A percentile compares a stretch with the other conserved stretches of the same genome.
Evolutionary conservation across 2,113 vertebrate species (phyloP).

Genomic region (Anolis carolinensis): DNA sequence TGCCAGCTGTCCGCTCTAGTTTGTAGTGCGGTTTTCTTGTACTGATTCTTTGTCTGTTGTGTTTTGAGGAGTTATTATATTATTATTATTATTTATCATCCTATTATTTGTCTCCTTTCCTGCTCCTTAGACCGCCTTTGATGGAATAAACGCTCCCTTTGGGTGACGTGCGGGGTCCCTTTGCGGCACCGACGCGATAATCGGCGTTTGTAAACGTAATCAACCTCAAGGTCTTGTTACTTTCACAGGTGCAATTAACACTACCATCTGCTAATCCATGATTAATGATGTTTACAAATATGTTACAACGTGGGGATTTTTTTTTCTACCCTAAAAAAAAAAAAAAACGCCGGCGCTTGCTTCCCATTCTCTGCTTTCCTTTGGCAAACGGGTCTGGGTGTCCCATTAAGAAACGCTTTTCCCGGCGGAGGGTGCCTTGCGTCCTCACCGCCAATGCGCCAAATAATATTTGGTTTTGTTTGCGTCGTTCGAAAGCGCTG

Average conservation of each 20-base stretch:
- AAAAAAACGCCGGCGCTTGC: conserved; percentile 44
- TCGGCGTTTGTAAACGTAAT: conserved; percentile 84
- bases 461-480: not conserved
- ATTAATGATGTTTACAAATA: conserved; percentile 94
- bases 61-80: too few species aligned
- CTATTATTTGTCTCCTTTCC: conserved; percentile 27
- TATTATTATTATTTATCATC: not conserved
- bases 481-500: conserved; percentile 43
- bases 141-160: conserved; percentile 33
- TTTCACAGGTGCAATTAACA: conserved; percentile 92
- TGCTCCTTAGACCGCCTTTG: not conserved
- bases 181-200: conserved; percentile 52
- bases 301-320: conserved; percentile 57
- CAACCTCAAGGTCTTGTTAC: conserved; percentile 88
- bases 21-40: too few species aligned
- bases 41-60: too few species aligned
- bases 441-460: conserved; percentile 15
- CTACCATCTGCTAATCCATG: conserved; percentile 92
- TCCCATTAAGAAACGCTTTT: not conserved
- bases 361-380: not conserved
- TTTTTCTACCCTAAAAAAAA: not conserved
- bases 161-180: conserved; percentile 23
- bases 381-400: not conserved
- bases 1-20: too few species aligned
- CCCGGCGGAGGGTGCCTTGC: not conserved